Base-by-base conservation (phyloP, 2,797 vertebrate species). In the Percopsis omiscomaycus region DNA sequence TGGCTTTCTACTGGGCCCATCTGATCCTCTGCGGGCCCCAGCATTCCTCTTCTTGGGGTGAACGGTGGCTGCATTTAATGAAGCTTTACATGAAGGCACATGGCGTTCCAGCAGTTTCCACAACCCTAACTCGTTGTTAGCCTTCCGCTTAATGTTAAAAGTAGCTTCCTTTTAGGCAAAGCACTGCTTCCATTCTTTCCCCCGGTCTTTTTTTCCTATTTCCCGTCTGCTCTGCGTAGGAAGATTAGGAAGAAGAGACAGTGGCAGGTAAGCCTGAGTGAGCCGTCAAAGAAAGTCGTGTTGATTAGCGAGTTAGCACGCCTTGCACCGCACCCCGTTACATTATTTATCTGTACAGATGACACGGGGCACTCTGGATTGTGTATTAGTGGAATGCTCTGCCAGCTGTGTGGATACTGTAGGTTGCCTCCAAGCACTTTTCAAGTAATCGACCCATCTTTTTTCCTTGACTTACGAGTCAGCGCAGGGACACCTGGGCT, bases 251-350 rank as follows among this genome's bases (percentile, higher is more conserved):
- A 22, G 22, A 22, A 22, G 22, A 22, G 22, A 22, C 22, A 1
- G 76, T 29, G 67, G 69, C 64, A 66, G 67, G 68, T 11, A 50
- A 74, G 66, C 5, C 78, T 77, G 71, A 77, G 72, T 48, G 60
- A 64, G 66, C 62, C 69, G 86, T 85, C 79, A 89, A 79, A 88
- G 75, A 56, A 80, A 77, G 73, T 64, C 64, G 29, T 79, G 81
- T 72, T 84, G 79, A 86, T 86, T 56, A 83, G 83, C 60, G 64
- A 68, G 74, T 53, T 79, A 84, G 82, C 85, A 79, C 59, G 66
- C 27, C 59, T 78, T 66, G 69, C 73, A 42, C 71, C 61, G 61
- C 75, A 32, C 72, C 12, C 61, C 45, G 10, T 59, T 75, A 66
- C 71, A 79, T 79, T 77, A 80, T 85, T 80, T 78, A 75, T 73